These are phyloP conservation scores for Carposina sasakii DNA, from an alignment of 1,140 invertebrate genomes.

Conservation along the genomic window DNA sequence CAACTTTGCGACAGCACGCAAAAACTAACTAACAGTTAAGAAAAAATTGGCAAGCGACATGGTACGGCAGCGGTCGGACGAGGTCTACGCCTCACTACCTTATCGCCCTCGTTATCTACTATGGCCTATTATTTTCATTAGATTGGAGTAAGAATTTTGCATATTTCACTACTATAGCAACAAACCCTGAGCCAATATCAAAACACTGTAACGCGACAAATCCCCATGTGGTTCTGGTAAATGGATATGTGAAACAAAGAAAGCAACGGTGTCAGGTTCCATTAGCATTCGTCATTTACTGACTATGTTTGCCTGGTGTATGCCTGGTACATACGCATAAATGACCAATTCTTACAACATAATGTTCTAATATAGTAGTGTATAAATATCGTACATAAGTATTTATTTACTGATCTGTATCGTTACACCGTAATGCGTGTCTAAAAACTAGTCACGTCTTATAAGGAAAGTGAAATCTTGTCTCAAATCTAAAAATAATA, in stretches of 20 bases:
- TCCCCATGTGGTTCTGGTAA: conserved; percentile 5
- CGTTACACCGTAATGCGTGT: neutral
- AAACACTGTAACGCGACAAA: neutral
- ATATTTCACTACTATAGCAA: conserved; percentile 1
- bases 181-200: too few species aligned
- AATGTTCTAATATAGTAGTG: neutral
- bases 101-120: too few species aligned
- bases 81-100: too few species aligned
- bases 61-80: too few species aligned
- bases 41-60: too few species aligned
- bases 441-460: too few species aligned
- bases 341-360: neutral
- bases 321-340: neutral
- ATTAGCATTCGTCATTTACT: conserved; percentile 17
- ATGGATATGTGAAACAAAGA: conserved; percentile 31
- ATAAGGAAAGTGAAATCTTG: conserved; percentile 5
- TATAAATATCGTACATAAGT: neutral
- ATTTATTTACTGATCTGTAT: neutral
- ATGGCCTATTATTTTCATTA: too few species aligned
- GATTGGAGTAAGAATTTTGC: too few species aligned
- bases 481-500: too few species aligned
- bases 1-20: too few species aligned
- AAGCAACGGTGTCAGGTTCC: conserved; percentile 23
- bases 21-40: too few species aligned
- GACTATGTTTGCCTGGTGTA: conserved; percentile 1